Evolutionary conservation across 2,797 vertebrate species (phyloP).

Genomic region (Cossypha caffra): DNA sequence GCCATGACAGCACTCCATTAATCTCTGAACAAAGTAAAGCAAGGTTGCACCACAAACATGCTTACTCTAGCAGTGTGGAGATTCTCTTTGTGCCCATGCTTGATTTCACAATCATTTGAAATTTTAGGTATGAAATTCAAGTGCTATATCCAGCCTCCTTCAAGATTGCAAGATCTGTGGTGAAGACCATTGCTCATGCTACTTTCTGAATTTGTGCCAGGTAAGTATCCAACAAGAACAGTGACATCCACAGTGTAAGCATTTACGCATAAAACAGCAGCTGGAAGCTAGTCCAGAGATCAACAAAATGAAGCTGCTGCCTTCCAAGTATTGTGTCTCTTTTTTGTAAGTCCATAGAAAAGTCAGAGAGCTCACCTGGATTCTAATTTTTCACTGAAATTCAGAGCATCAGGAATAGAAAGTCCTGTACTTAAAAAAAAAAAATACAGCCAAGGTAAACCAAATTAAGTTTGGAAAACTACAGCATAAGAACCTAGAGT

Average conservation of each 20-base stretch:
- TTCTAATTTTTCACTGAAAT: not conserved
- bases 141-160: not conserved
- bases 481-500: not conserved
- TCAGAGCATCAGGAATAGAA: not conserved
- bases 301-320: not conserved
- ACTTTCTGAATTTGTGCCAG: not conserved
- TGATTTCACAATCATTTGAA: not conserved
- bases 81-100: not conserved
- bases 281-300: not conserved
- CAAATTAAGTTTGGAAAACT: not conserved
- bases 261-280: not conserved
- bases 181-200: not conserved
- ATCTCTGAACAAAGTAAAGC: slow-evolving; percentile 7
- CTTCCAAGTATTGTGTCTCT: not conserved
- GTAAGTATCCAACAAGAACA: not conserved
- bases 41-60: not conserved
- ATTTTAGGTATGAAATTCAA: not conserved
- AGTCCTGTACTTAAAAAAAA: not conserved
- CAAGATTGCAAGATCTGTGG: not conserved
- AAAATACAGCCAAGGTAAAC: not conserved
- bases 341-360: not conserved
- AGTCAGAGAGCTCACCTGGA: not conserved
- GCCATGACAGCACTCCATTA: not conserved
- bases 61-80: not conserved
- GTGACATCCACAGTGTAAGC: not conserved